phyloP scores from a whole-genome alignment of 1,140 invertebrate genomes.

The Sipha flava region DNA sequence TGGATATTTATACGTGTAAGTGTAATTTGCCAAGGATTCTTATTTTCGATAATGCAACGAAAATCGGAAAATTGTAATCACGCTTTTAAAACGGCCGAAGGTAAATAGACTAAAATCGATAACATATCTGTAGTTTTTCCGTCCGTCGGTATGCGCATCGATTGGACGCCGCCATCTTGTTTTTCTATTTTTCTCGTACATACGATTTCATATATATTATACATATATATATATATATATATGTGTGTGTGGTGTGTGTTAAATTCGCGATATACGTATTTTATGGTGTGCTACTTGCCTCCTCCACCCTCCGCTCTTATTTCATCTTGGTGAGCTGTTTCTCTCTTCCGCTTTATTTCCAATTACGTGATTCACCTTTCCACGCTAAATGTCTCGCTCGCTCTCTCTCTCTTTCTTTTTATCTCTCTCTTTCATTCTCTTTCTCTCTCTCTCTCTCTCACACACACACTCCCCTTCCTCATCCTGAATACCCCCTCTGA shows the following conservation, averaged over 20 bases:
- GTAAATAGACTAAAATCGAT: neutral
- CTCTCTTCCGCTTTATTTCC: neutral
- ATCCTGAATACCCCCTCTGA: no score
- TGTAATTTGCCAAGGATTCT: neutral
- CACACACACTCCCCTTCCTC: no score
- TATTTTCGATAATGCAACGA: neutral
- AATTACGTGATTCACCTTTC: neutral
- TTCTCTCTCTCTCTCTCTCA: neutral
- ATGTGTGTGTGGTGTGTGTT: neutral
- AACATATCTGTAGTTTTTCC: neutral
- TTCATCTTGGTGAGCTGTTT: neutral
- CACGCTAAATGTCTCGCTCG: neutral
- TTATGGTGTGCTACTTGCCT: neutral
- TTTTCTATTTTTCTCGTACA: neutral
- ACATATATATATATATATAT: neutral
- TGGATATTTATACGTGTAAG: conserved; percentile 1
- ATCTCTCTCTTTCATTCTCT: neutral
- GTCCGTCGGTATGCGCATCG: conserved; percentile 2
- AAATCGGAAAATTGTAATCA: neutral
- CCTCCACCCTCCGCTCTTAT: neutral
- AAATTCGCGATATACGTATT: no score
- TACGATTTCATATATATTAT: neutral
- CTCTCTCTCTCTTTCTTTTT: neutral
- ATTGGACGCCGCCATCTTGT: conserved; percentile 23
- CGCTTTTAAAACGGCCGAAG: neutral